Percentiles rank a stretch among this genome's conserved stretches.
These are phyloP conservation scores for Yponomeuta malinellus DNA, from an alignment of 2,888 invertebrate species.

Conservation along the genomic window DNA sequence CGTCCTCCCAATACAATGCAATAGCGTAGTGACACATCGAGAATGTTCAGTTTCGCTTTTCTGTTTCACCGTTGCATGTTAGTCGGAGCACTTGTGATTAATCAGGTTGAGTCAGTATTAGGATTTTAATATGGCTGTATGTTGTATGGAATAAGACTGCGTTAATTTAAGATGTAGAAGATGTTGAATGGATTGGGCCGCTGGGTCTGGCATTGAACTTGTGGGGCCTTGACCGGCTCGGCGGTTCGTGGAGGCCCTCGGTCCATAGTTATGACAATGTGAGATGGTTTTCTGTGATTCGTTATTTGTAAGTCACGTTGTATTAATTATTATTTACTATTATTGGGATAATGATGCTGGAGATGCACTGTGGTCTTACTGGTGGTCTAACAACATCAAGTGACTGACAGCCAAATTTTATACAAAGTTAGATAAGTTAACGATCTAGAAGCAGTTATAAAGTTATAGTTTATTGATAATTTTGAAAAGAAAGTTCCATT, in stretches of 20 bases:
- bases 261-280: conserved; percentile 40
- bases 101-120: conserved; percentile 35
- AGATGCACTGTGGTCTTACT: not conserved
- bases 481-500: conserved; percentile 12
- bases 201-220: not conserved
- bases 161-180: conserved; percentile 46
- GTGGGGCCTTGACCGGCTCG: conserved; percentile 19
- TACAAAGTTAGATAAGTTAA: not conserved
- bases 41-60: conserved; percentile 32
- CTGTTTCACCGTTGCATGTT: conserved; percentile 25
- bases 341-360: not conserved
- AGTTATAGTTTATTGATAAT: conserved; percentile 18
- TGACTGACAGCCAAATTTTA: not conserved
- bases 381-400: not conserved
- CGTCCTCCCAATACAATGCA: conserved; percentile 31
- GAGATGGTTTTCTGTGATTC: conserved; percentile 69
- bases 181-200: not conserved
- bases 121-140: conserved; percentile 48
- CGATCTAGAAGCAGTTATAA: conserved; percentile 18
- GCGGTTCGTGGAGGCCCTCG: not conserved
- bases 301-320: conserved; percentile 52
- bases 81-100: conserved; percentile 12
- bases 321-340: conserved; percentile 26
- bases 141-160: conserved; percentile 65
- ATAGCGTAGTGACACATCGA: conserved; percentile 19